A percentile compares a stretch with the other conserved stretches of the same genome.
Conservation (phyloP, 2,797 vertebrate genomes). For the Numenius phaeopus region DNA sequence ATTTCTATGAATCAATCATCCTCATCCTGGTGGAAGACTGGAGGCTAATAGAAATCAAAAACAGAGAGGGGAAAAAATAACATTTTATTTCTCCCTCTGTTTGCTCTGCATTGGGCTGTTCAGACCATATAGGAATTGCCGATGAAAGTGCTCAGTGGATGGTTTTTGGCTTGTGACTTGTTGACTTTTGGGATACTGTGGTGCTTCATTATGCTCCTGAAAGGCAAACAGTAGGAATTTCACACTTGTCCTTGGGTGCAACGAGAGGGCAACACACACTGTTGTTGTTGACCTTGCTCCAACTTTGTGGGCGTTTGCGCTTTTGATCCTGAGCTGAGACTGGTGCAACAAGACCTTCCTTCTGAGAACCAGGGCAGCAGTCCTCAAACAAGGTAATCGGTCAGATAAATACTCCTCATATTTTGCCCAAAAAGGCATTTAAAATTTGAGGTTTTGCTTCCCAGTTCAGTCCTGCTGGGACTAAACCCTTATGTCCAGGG, state of each 20-base stretch:
- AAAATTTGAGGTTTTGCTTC: not conserved
- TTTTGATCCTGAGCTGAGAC: not conserved
- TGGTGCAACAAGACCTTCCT: not conserved
- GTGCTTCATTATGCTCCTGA: not conserved
- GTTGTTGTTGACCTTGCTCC: not conserved
- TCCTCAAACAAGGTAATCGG: not conserved
- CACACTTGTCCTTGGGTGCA: no score
- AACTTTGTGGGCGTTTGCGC: accelerated
- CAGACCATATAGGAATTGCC: not conserved
- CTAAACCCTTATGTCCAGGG: not conserved
- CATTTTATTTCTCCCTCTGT: not conserved
- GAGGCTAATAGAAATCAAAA: not conserved
- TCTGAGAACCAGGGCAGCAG: not conserved
- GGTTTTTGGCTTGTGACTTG: not conserved
- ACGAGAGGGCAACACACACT: accelerated
- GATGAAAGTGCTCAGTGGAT: not conserved
- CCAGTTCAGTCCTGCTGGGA: not conserved
- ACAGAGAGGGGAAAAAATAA: accelerated
- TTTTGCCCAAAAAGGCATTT: not conserved
- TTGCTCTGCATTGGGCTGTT: not conserved
- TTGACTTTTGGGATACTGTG: not conserved
- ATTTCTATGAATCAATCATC: not conserved
- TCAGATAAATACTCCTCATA: not conserved
- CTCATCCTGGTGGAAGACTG: not conserved
- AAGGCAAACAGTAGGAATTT: not conserved